Conservation (phyloP, 2,888 invertebrate genomes). For the Tubulanus polymorphus region DNA sequence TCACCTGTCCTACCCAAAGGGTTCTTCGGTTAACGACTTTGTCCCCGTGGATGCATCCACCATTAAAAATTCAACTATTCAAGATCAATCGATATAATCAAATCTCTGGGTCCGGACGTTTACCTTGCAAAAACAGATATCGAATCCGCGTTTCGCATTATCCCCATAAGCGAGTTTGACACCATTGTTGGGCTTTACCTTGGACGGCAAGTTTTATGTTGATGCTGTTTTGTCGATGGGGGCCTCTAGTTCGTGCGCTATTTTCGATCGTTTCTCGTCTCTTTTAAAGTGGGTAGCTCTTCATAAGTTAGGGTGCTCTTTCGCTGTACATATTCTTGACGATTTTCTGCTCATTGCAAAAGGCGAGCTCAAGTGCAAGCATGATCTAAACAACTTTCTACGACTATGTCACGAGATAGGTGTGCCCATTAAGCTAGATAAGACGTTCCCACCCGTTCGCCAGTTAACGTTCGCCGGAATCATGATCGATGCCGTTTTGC, state of each 20-base stretch:
- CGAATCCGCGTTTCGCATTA: conserved; percentile 12
- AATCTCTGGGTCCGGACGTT: background rate
- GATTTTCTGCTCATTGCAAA: conserved; percentile 13
- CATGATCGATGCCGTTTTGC: background rate
- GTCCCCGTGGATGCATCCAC: conserved; percentile 7
- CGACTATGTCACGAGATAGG: background rate
- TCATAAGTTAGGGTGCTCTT: background rate
- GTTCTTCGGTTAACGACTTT: conserved; percentile 11
- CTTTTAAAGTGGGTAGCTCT: conserved; percentile 14
- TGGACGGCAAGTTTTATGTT: conserved; percentile 9
- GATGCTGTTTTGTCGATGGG: conserved; percentile 13
- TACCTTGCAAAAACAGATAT: conserved; percentile 12
- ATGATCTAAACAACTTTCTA: background rate
- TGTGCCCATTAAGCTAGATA: too few relatives aligned
- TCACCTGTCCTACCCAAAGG: conserved; percentile 13
- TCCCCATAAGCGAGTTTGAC: conserved; percentile 8
- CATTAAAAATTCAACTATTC: conserved; percentile 10
- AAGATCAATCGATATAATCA: conserved; percentile 7
- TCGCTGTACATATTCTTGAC: conserved; percentile 14
- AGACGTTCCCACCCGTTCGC: background rate
- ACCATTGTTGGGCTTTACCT: conserved; percentile 12
- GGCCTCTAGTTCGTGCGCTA: conserved; percentile 4
- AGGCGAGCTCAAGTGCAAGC: background rate
- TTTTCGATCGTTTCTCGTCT: conserved; percentile 13
- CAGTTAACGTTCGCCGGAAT: background rate